Evolutionary conservation across 2,113 vertebrate genomes (phyloP).

Genomic region (Quiscalus mexicanus): DNA sequence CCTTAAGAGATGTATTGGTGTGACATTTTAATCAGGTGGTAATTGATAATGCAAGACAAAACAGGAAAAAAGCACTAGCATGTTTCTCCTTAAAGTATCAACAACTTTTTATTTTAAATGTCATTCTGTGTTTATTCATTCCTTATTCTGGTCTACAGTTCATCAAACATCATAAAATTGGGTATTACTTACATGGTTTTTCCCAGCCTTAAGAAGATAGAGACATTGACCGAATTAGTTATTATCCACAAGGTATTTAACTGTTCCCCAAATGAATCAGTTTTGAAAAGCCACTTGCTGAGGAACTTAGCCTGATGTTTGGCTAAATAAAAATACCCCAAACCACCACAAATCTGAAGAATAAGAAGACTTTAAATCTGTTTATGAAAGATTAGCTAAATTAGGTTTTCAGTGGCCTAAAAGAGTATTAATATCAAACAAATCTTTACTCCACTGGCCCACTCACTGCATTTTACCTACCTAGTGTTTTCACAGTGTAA

Average conservation of each 20-base stretch:
- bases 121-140: not conserved
- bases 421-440: not conserved
- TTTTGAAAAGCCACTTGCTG: not conserved
- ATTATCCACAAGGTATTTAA: not conserved
- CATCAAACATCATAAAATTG: not conserved
- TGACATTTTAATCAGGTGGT: not conserved
- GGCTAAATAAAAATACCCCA: not conserved
- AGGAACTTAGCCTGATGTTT: not conserved
- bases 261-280: rapidly evolving
- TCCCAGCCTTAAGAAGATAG: not conserved
- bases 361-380: not conserved
- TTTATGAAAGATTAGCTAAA: not conserved
- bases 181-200: not conserved
- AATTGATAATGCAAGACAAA: not conserved
- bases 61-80: not conserved
- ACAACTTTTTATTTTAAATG: not conserved
- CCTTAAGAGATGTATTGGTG: not conserved
- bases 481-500: slow-evolving; percentile 78
- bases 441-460: not conserved
- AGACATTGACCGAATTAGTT: not conserved
- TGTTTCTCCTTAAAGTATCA: not conserved
- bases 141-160: not conserved
- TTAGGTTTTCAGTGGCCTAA: not conserved
- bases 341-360: not conserved
- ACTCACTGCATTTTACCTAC: slow-evolving; percentile 63